Evolutionary conservation across 2,113 vertebrate genomes (phyloP).

Genomic region (Leucoraja erinaceus): DNA sequence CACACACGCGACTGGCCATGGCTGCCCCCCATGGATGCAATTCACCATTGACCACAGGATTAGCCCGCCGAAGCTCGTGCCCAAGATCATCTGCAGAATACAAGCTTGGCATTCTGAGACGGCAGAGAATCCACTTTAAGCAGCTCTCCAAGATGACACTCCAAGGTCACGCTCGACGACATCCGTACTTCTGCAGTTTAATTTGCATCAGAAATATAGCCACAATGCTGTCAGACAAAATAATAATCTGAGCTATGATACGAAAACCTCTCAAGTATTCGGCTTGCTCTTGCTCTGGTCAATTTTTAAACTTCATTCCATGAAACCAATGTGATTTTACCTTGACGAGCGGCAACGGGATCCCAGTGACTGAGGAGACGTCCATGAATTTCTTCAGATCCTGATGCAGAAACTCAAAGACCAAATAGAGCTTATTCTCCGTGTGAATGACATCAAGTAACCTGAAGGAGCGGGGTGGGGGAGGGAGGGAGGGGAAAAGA

Average conservation of each 20-base stretch:
- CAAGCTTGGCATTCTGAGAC: neutral
- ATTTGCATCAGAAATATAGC: neutral
- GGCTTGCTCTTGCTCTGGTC: neutral
- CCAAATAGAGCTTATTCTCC: slow-evolving; percentile 91
- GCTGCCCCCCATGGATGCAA: neutral
- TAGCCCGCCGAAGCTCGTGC: neutral
- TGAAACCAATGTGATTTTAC: slow-evolving; percentile 48
- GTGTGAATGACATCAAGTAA: slow-evolving; percentile 91
- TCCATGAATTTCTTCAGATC: slow-evolving; percentile 98
- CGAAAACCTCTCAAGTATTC: neutral
- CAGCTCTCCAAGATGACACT: neutral
- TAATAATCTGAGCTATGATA: neutral
- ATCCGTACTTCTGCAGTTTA: neutral
- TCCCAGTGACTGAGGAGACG: slow-evolving; percentile 73
- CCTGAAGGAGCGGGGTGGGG: slow-evolving; percentile 52
- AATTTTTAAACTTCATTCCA: neutral
- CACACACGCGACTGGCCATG: neutral
- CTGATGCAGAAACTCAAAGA: slow-evolving; percentile 92
- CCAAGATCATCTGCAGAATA: neutral
- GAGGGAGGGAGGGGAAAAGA: neutral
- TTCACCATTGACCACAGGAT: neutral
- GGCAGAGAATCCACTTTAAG: neutral
- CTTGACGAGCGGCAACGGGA: slow-evolving; percentile 85
- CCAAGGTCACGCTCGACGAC: neutral
- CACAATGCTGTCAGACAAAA: neutral